Conservation (phyloP, 2,888 invertebrate species). For the Lepidocyrtoides sp. region DNA sequence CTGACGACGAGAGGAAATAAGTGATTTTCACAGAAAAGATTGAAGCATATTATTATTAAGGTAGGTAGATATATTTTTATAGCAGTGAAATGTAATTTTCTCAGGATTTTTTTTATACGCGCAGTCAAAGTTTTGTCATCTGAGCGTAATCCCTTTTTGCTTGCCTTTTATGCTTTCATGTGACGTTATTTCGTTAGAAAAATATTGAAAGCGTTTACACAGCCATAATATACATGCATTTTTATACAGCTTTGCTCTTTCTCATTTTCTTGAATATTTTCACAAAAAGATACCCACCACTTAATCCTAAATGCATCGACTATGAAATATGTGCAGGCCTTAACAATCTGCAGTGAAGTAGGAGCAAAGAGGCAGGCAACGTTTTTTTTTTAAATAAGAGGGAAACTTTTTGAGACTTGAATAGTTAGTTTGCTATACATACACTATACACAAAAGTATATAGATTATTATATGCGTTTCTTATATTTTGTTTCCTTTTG, state of each 20-base stretch:
- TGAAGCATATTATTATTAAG: conserved; percentile 48
- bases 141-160: conserved; percentile 55
- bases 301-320: conserved; percentile 72
- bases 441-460: not conserved
- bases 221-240: not conserved
- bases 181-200: conserved; percentile 26
- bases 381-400: too few relatives aligned
- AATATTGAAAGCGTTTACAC: conserved; percentile 62
- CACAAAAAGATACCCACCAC: conserved; percentile 38
- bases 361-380: too few relatives aligned
- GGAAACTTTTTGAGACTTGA: too few relatives aligned
- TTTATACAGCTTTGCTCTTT: not conserved
- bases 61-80: conserved; percentile 41
- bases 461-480: not conserved
- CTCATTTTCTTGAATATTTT: conserved; percentile 53
- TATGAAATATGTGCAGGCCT: conserved; percentile 73
- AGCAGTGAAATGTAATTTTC: conserved; percentile 62
- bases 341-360: conserved; percentile 57
- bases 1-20: conserved; percentile 19
- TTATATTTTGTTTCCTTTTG: conserved; percentile 47
- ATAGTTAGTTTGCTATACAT: too few relatives aligned
- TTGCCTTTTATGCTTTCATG: conserved; percentile 11
- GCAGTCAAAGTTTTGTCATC: conserved; percentile 74
- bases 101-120: conserved; percentile 62
- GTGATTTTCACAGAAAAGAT: conserved; percentile 60